These are phyloP conservation scores for Lepidotrigona ventralis DNA, from an alignment of 1,140 invertebrate genomes.

Conservation along the genomic window DNA sequence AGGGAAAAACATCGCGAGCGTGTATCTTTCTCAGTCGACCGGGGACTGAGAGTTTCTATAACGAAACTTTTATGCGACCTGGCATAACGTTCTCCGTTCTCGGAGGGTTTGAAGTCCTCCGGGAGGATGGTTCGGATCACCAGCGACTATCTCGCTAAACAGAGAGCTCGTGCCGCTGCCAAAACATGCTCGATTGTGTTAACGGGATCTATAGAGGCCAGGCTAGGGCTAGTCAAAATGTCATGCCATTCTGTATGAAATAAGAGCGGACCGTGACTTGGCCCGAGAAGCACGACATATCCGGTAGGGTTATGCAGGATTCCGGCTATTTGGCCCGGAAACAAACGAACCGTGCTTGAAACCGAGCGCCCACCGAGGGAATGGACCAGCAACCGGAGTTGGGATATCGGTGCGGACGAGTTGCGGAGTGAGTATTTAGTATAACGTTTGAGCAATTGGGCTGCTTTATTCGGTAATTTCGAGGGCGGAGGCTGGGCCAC, in stretches of 20 bases:
- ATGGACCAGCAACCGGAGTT: background rate
- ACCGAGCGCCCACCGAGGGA: background rate
- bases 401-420: background rate
- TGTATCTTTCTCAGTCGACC: constrained; percentile 9
- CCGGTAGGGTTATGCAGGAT: constrained; percentile 35
- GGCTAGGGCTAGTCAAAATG: constrained; percentile 37
- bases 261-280: constrained; percentile 62
- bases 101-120: background rate
- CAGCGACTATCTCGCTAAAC: background rate
- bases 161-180: constrained; percentile 45
- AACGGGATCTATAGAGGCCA: constrained; percentile 42
- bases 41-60: constrained; percentile 22
- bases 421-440: background rate
- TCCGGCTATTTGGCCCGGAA: constrained; percentile 66
- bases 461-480: background rate
- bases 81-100: constrained; percentile 26
- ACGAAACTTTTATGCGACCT: constrained; percentile 56
- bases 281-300: constrained; percentile 58
- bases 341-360: constrained; percentile 58
- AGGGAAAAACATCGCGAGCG: background rate
- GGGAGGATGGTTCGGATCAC: background rate
- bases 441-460: background rate
- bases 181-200: constrained; percentile 62
- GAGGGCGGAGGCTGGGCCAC: too few species aligned
- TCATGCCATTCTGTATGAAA: constrained; percentile 62